Conservation (phyloP, 2,797 vertebrate species). For the Anniella stebbinsi region DNA sequence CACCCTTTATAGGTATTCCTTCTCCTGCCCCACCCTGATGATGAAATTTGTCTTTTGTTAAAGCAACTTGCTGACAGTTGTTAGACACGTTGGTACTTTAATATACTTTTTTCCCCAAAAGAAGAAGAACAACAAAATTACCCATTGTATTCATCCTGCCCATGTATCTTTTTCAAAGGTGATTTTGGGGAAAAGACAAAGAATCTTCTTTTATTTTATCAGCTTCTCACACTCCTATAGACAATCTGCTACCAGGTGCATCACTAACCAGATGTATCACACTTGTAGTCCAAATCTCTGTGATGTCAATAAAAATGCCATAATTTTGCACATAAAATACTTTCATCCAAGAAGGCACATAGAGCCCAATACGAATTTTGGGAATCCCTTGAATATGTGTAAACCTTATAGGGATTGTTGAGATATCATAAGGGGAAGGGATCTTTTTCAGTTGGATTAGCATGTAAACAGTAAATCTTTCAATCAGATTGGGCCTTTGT, state of each 20-base stretch:
- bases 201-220: slow-evolving; percentile 22
- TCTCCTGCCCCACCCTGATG: slow-evolving; percentile 71
- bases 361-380: background rate
- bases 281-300: background rate
- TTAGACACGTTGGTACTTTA: slow-evolving; percentile 34
- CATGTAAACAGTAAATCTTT: background rate
- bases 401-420: background rate
- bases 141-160: background rate
- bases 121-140: background rate
- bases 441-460: background rate
- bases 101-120: slow-evolving; percentile 24
- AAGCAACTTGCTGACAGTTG: slow-evolving; percentile 54
- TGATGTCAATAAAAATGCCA: background rate
- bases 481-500: background rate
- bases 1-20: slow-evolving; percentile 77
- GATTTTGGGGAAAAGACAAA: background rate
- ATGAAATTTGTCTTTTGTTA: slow-evolving; percentile 71
- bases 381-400: slow-evolving; percentile 9
- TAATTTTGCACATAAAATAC: background rate
- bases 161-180: background rate
- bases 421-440: background rate
- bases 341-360: background rate
- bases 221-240: background rate
- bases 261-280: background rate
- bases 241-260: background rate